Base-by-base conservation (phyloP, 1,140 invertebrate genomes). In the Aporrectodea caliginosa region DNA sequence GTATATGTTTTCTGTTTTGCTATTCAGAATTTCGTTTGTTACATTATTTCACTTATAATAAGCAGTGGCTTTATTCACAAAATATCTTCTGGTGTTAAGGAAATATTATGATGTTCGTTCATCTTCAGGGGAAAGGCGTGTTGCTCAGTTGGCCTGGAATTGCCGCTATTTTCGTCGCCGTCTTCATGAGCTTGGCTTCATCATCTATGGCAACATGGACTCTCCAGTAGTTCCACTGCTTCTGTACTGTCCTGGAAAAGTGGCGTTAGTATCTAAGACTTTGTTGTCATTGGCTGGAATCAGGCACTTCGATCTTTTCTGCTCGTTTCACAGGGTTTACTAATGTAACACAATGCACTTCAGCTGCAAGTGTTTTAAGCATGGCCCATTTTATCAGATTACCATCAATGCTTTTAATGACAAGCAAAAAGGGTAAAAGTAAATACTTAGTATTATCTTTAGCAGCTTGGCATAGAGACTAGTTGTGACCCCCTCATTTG, bases 171-270 rank as follows among this genome's bases (percentile, higher is more conserved):
- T 97, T 84, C 91, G 95, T 74, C 89, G 91, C 83, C 91, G 92
- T 83, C 88, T 98, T 69, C 92, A 93, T 75, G 92, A 94, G 86
- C 93, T 96, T 84, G 95, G 96, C 78, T 93, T 97, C 81, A 94
- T 97, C 84, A 92, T 93, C 77, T 95, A 94, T 88, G 96, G 96
- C 16, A 94, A 96, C 88, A 91, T 93, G 84, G 93, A 96, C 86
- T 97, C 95, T 22, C 96, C 96, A 0, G 95, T 98, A 78, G 94
- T 98, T 83, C 96, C 96, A 27, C 92, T 98, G 90, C 87, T 98
- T 84, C 92, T 96, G 74, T 98, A 95, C 89, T 90, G 95, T 83
- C 95, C 94, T 87, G 94, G 94, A 1, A 94, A 98, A 90, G 95
- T 96, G 85, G 92, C 92, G 91, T 73, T 30, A 75, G n/a, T 90